Evolutionary conservation across 1,140 invertebrate genomes (phyloP), one percentile per base, ranked within the genome.

Genomic region (Lineus longissimus): DNA sequence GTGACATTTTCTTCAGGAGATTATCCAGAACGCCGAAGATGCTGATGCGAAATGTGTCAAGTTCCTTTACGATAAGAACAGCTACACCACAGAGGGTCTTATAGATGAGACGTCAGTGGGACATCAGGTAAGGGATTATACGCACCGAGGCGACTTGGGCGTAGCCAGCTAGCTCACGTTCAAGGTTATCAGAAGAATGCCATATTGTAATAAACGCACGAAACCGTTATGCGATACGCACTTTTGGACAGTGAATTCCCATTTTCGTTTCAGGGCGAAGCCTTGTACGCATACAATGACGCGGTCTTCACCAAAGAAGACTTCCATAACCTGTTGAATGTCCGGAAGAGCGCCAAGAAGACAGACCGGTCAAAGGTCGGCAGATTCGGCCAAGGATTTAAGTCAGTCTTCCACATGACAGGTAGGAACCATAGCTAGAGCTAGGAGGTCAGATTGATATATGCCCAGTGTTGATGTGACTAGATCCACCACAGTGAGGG

Each of bases 401-500:
- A 78, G 45, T 78, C 76, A 11, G 75, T 78, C 4, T 78, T 77
- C 58, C 76, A 78, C 55, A 36, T 78, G n/a, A 78, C 76, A 68
- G 76, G 76, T 77, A 70, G 57, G 59, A 9, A 25, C 17, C 13
- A 11, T 17, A 51, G 6, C 25, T 7, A 36, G n/a, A n/a, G n/a
- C n/a, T n/a, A n/a, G n/a, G n/a, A n/a, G n/a, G n/a, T n/a, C n/a
- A n/a, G n/a, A n/a, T n/a, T n/a, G n/a, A n/a, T n/a, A n/a, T n/a
- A n/a, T n/a, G n/a, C n/a, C n/a, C n/a, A n/a, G n/a, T n/a, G n/a
- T n/a, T n/a, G n/a, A n/a, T n/a, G n/a, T n/a, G n/a, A n/a, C n/a
- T n/a, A n/a, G n/a, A n/a, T n/a, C n/a, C n/a, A n/a, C n/a, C n/a
- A n/a, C n/a, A n/a, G n/a, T n/a, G n/a, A n/a, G n/a, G n/a, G n/a